phyloP scores from a whole-genome alignment of 2,797 vertebrate genomes.

The Aeoliscus strigatus region DNA sequence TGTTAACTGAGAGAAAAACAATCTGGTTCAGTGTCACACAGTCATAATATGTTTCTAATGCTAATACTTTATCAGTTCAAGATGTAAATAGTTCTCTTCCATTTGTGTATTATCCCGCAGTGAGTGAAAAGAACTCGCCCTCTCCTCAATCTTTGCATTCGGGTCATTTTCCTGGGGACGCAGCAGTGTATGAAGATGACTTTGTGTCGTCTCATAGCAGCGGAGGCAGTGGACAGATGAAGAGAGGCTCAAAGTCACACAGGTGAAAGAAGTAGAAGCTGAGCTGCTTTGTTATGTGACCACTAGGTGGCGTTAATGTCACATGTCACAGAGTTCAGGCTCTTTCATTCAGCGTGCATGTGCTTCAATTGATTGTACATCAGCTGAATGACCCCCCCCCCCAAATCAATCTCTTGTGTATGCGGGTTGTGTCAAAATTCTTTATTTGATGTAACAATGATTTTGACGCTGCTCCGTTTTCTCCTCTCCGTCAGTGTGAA shows the following conservation, averaged over 20 bases:
- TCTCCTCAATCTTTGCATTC: slow-evolving; percentile 56
- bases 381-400: too few relatives aligned
- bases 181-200: slow-evolving; percentile 83
- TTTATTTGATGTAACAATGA: neutral
- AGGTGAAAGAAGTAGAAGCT: slow-evolving; percentile 69
- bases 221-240: slow-evolving; percentile 72
- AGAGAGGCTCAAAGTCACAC: slow-evolving; percentile 66
- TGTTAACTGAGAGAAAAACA: neutral
- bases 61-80: too few relatives aligned
- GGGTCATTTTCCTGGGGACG: slow-evolving; percentile 56
- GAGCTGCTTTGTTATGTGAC: slow-evolving; percentile 15
- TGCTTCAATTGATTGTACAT: too few relatives aligned
- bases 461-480: neutral
- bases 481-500: slow-evolving; percentile 39
- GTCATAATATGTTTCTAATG: too few relatives aligned
- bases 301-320: slow-evolving; percentile 54
- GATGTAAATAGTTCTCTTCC: neutral
- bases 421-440: neutral
- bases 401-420: too few relatives aligned
- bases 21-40: neutral
- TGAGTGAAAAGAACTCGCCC: slow-evolving; percentile 70
- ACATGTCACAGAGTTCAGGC: slow-evolving; percentile 14
- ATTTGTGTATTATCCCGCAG: slow-evolving; percentile 49
- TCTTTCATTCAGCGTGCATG: neutral
- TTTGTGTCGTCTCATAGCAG: slow-evolving; percentile 83